These are phyloP conservation scores for Sterna hirundo DNA, from an alignment of 2,113 vertebrate genomes.

Conservation along the genomic window DNA sequence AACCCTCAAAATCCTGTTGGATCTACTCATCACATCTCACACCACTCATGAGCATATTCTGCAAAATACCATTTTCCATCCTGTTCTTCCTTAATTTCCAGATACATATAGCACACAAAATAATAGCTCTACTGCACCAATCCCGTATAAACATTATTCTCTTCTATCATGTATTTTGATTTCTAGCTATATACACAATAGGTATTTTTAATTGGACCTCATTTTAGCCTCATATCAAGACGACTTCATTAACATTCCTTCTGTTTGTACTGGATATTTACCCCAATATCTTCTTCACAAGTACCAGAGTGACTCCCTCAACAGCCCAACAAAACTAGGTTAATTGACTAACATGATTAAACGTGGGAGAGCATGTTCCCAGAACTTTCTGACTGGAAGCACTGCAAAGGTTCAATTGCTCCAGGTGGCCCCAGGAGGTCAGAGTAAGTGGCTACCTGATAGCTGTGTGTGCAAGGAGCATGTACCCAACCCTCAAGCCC, in stretches of 20 bases:
- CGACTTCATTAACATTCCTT: not conserved
- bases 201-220: not conserved
- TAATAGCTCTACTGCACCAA: not conserved
- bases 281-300: not conserved
- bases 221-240: not conserved
- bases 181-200: not conserved
- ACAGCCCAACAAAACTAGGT: not conserved
- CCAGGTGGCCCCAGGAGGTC: not conserved
- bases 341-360: not conserved
- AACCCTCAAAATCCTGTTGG: not conserved
- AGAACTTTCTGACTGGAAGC: not conserved
- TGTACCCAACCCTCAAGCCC: not conserved
- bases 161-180: not conserved
- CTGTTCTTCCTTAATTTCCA: not conserved
- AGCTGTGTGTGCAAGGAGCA: not conserved
- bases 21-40: not conserved
- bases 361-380: not conserved
- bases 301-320: not conserved
- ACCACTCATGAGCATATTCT: not conserved
- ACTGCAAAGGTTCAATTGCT: not conserved
- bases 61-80: not conserved
- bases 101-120: not conserved
- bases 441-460: not conserved
- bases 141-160: not conserved
- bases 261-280: not conserved